phyloP scores from a whole-genome alignment of 1,140 invertebrate genomes.

The Caenorhabditis latens region DNA sequence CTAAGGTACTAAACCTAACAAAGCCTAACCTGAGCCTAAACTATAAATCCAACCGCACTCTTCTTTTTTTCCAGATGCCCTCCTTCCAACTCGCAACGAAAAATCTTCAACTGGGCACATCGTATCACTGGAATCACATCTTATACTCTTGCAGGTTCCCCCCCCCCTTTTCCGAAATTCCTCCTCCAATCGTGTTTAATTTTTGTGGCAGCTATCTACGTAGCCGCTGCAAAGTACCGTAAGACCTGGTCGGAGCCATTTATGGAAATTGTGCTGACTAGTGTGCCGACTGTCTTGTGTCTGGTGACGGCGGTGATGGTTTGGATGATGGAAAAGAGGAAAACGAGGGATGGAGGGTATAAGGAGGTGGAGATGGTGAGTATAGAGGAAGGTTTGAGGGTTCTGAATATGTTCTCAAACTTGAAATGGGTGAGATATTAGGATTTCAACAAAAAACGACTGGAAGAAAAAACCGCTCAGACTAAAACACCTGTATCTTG shows the following conservation, averaged over 20 bases:
- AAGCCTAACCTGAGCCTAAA: too few species aligned
- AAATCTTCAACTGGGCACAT: conserved; percentile 12
- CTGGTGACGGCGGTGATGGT: neutral
- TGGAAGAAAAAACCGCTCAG: too few species aligned
- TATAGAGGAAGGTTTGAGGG: too few species aligned
- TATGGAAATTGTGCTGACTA: conserved; percentile 15
- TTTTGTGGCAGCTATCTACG: neutral
- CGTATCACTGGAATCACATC: neutral
- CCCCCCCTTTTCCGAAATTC: neutral
- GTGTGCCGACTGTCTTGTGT: neutral
- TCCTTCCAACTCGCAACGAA: neutral
- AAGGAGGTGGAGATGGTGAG: conserved; percentile 10
- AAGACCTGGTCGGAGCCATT: conserved; percentile 30
- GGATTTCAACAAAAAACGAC: too few species aligned
- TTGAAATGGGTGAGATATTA: too few species aligned
- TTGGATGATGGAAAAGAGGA: neutral
- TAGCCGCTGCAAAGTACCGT: neutral
- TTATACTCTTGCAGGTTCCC: neutral
- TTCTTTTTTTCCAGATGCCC: neutral
- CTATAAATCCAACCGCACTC: too few species aligned
- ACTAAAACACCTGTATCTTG: too few species aligned
- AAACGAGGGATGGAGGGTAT: neutral
- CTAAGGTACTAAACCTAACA: too few species aligned
- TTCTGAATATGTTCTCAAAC: too few species aligned
- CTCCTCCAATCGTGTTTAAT: neutral